Conservation (phyloP, 2,797 vertebrate species). For the Chromis chromis region DNA sequence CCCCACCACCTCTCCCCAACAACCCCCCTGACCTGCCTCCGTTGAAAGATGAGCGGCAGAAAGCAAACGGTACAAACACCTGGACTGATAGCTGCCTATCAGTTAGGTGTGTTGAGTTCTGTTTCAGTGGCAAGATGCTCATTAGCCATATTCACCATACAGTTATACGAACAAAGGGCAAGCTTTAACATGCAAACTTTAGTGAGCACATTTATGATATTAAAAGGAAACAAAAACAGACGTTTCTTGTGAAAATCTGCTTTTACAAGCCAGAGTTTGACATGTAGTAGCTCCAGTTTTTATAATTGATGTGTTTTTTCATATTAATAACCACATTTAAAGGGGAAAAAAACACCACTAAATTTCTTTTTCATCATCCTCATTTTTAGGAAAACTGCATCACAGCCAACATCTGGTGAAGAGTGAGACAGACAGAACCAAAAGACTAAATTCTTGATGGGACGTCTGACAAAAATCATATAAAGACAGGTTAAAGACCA, state of each 20-base stretch:
- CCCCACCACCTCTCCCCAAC: background rate
- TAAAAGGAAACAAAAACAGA: too few relatives aligned
- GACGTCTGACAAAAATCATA: background rate
- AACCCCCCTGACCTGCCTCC: background rate
- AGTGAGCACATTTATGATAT: background rate
- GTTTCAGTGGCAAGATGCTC: background rate
- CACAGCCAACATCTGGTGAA: too few relatives aligned
- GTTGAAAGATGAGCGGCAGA: conserved; percentile 33
- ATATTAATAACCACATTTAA: too few relatives aligned
- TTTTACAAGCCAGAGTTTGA: too few relatives aligned
- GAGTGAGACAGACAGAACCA: too few relatives aligned
- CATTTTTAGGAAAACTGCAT: too few relatives aligned
- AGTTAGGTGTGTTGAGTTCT: conserved; percentile 12
- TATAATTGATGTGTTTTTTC: too few relatives aligned
- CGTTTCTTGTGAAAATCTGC: too few relatives aligned
- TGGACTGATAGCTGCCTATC: conserved; percentile 41
- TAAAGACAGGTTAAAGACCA: background rate
- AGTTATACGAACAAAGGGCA: background rate
- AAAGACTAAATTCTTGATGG: too few relatives aligned
- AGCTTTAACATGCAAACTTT: background rate
- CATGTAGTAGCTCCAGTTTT: too few relatives aligned
- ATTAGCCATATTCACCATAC: conserved; percentile 2
- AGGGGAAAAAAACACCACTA: too few relatives aligned
- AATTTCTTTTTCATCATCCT: too few relatives aligned
- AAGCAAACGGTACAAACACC: conserved; percentile 46